Evolutionary conservation across 2,888 invertebrate species (phyloP).

Genomic region (Microplitis manilae): DNA sequence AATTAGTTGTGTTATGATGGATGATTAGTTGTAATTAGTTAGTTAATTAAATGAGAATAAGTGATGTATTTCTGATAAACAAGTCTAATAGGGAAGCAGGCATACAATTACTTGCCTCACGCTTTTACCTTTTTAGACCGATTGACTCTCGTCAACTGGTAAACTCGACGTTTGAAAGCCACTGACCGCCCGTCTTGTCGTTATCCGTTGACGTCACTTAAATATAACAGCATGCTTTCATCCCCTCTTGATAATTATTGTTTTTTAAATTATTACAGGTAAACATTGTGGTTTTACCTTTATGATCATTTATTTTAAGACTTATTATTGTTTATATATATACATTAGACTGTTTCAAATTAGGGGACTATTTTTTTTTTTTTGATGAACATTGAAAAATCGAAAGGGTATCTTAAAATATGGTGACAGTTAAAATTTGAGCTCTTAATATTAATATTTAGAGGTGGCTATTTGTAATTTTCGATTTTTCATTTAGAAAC

Average conservation of each 20-base stretch:
- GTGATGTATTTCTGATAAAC: background rate
- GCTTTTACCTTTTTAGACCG: conserved; percentile 53
- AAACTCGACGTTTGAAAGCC: conserved; percentile 45
- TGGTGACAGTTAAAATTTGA: too few species aligned
- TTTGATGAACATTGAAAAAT: too few species aligned
- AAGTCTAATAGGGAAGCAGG: conserved; percentile 18
- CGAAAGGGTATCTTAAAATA: too few species aligned
- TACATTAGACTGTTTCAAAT: too few species aligned
- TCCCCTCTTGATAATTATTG: conserved; percentile 44
- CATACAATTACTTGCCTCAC: conserved; percentile 39
- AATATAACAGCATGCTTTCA: conserved; percentile 43
- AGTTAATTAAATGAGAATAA: conserved; percentile 7
- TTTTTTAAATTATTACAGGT: background rate
- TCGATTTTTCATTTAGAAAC: too few species aligned
- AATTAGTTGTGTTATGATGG: conserved; percentile 6
- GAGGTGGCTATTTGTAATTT: too few species aligned
- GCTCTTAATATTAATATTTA: too few species aligned
- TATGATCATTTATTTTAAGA: too few species aligned
- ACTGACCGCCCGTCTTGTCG: conserved; percentile 50
- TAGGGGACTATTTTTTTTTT: too few species aligned
- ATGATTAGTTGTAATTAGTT: conserved; percentile 16
- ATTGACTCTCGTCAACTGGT: conserved; percentile 57
- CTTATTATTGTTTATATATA: too few species aligned
- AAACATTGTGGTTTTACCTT: conserved; percentile 9
- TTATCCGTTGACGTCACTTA: conserved; percentile 57